Evolutionary conservation across 2,888 invertebrate species (phyloP).

Genomic region (Melanotus villosus): DNA sequence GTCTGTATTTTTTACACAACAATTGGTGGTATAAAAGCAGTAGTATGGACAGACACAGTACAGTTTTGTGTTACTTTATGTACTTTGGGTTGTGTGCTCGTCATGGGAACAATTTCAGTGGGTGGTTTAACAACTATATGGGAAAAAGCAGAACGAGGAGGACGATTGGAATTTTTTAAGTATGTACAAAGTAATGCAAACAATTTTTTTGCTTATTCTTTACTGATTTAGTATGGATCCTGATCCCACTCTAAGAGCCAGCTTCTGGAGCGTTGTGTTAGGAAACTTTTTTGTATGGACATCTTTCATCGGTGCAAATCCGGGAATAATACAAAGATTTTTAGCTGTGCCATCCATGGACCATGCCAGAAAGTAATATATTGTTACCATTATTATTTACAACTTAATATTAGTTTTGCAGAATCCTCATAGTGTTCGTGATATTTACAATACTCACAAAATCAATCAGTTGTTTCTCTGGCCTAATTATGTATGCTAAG

Average conservation of each 20-base stretch:
- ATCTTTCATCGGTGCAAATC: constrained; percentile 71
- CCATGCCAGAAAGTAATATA: too few species aligned
- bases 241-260: constrained; percentile 72
- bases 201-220: too few species aligned
- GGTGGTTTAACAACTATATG: constrained; percentile 72
- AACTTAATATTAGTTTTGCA: neutral
- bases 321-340: constrained; percentile 73
- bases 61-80: constrained; percentile 72
- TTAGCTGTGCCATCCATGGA: constrained; percentile 68
- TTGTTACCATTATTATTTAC: too few species aligned
- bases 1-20: constrained; percentile 84
- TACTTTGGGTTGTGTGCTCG: constrained; percentile 70
- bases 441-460: neutral
- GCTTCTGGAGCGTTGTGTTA: constrained; percentile 73
- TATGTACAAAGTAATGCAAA: too few species aligned
- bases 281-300: constrained; percentile 73
- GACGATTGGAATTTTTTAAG: constrained; percentile 73
- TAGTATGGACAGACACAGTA: constrained; percentile 73
- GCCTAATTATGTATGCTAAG: constrained; percentile 73
- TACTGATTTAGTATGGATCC: constrained; percentile 76
- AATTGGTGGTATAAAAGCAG: constrained; percentile 75
- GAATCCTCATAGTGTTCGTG: neutral
- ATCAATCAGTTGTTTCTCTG: constrained; percentile 25
- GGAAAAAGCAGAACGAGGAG: constrained; percentile 70
- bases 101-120: constrained; percentile 70